Conservation (phyloP, 2,797 vertebrate genomes). For the Pelochelys cantorii region DNA sequence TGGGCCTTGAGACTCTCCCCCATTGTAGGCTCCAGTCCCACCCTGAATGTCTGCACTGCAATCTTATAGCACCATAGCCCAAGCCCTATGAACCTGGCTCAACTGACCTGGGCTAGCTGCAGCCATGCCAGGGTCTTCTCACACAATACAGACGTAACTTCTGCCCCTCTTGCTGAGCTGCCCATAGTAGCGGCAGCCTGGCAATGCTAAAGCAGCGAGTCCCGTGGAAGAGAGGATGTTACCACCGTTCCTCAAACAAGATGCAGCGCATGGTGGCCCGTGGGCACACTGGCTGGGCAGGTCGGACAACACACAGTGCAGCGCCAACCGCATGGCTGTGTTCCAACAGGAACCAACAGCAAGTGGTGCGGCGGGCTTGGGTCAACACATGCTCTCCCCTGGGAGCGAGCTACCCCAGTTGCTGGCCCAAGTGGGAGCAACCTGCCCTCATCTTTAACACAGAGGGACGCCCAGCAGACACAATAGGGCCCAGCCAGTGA, state of each 20-base stretch:
- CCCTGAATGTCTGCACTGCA: too few relatives aligned
- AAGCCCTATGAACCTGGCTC: not conserved
- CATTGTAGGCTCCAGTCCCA: too few relatives aligned
- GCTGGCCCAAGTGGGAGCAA: accelerated
- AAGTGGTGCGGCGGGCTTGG: not conserved
- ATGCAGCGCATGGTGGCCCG: not conserved
- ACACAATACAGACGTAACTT: not conserved
- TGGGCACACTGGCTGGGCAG: not conserved
- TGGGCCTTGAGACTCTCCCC: too few relatives aligned
- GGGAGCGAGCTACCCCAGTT: not conserved
- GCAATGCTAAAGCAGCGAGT: not conserved
- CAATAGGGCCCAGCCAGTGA: not conserved
- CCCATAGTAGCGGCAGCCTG: not conserved
- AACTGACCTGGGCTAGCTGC: not conserved
- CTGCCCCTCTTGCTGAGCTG: not conserved
- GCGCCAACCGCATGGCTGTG: not conserved
- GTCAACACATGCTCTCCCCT: not conserved
- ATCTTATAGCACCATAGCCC: too few relatives aligned
- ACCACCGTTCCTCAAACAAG: too few relatives aligned
- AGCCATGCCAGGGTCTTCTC: not conserved
- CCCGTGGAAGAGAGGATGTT: not conserved
- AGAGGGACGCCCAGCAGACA: not conserved
- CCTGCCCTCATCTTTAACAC: not conserved
- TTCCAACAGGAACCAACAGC: not conserved
- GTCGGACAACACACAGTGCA: not conserved